Conservation (phyloP, 1,140 invertebrate genomes). For the Cataglyphis hispanica region DNA sequence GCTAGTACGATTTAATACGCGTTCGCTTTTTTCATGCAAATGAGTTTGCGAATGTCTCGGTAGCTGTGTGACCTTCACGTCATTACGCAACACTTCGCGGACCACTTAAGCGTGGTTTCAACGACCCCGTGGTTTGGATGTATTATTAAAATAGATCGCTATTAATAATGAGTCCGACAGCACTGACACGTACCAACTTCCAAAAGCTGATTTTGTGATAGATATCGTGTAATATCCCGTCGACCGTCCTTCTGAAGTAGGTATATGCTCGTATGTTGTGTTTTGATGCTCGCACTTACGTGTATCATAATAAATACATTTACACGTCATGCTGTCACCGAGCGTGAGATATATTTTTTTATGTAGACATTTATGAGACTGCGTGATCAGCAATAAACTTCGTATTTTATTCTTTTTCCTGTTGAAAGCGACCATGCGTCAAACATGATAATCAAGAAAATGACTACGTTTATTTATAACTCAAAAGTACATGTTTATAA, state of each 20-base stretch:
- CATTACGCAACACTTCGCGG: neutral
- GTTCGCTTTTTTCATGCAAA: conserved; percentile 6
- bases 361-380: conserved; percentile 20
- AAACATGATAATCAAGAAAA: neutral
- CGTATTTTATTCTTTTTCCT: conserved; percentile 7
- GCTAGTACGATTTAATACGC: neutral
- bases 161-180: conserved; percentile 35
- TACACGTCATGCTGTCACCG: neutral
- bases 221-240: neutral
- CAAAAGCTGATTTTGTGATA: neutral
- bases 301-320: neutral
- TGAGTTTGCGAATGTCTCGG: neutral
- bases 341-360: conserved; percentile 12
- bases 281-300: neutral
- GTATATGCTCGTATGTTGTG: neutral
- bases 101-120: neutral
- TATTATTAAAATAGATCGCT: conserved; percentile 50
- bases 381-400: conserved; percentile 29
- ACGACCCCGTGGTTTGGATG: conserved; percentile 14
- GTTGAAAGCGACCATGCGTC: neutral
- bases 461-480: neutral
- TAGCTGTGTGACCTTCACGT: neutral
- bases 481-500: neutral
- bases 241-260: neutral
- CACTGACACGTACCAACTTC: neutral